Evolutionary conservation across 1,140 invertebrate genomes (phyloP), one percentile per base, ranked within the genome.

Genomic region (Platorchestia sp.): DNA sequence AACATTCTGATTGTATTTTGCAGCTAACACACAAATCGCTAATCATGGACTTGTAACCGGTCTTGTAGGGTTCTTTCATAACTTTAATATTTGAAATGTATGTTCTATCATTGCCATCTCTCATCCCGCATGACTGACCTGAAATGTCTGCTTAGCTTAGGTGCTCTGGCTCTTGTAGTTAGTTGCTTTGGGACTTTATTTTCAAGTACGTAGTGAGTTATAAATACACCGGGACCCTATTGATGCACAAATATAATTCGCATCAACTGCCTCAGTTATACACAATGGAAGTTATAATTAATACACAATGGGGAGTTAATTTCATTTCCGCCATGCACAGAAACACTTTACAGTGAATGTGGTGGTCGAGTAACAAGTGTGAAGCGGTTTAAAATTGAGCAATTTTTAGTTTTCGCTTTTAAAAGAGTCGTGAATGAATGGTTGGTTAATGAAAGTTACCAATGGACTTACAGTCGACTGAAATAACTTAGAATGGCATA

Each of bases 1-100:
- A 95, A 95, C 53, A 95, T 95, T 40, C 95, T 87, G 86, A 86
- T 91, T 95, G 87, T 89, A 89, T 89, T 89, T 89, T 89, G n/a
- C 41, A 89, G 43, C 87, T 89, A 89, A 89, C 87, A 89, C 43
- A 41, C 43, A 41, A 89, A 19, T 89, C 87, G 87, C 87, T 89
- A 89, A 89, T 75, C 87, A 89, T 89, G 87, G 43, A 44, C 27
- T 89, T 41, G 41, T 42, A 42, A 89, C n/a, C 14, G 87, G n/a
- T 89, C 41, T 89, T 42, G 87, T 89, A 89, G 87, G 87, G 87
- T 89, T 89, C 87, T 89, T 89, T 89, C 43, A 89, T 43, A 10
- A 42, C 43, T 75, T 75, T 75, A 75, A 36, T 75, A 75, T 75
- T 75, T 22, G 59, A 75, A 22, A 36, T 75, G 59, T 75, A 75